These are phyloP conservation scores for Sarcophaga peregrina DNA, from an alignment of 1,140 invertebrate genomes.

Conservation along the genomic window DNA sequence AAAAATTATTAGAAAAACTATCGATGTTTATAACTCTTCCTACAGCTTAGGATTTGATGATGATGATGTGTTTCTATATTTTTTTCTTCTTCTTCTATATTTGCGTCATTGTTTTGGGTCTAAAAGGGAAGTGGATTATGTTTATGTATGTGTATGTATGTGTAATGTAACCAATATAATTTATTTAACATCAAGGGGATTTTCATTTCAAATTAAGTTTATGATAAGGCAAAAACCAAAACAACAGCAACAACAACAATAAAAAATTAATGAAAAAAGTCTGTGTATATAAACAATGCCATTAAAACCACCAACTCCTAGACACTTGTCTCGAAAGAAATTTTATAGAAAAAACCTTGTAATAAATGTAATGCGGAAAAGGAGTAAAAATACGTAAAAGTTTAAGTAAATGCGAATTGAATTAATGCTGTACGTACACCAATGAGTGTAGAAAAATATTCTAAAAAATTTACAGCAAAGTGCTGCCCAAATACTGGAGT, in stretches of 20 bases:
- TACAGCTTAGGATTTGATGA: not conserved
- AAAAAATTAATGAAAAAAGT: not conserved
- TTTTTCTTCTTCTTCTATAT: not conserved
- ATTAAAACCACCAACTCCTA: not conserved
- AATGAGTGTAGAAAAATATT: no score
- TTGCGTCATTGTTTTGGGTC: not conserved
- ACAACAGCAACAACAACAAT: no score
- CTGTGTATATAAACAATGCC: not conserved
- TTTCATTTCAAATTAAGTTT: slow-evolving; percentile 66
- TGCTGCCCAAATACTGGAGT: no score
- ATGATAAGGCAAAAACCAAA: slow-evolving; percentile 61
- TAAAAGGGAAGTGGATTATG: slow-evolving; percentile 48
- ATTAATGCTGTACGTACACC: no score
- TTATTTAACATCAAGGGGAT: slow-evolving; percentile 49
- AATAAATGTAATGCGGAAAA: no score
- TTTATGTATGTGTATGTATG: slow-evolving; percentile 46
- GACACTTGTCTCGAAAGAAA: not conserved
- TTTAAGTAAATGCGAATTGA: no score
- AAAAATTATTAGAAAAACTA: no score
- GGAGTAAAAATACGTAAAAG: no score
- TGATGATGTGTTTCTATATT: not conserved
- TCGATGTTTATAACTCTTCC: no score
- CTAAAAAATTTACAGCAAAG: no score
- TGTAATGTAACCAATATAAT: not conserved
- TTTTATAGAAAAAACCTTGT: not conserved